These are phyloP conservation scores for Pantala flavescens DNA, from an alignment of 1,140 invertebrate species.

Conservation along the genomic window DNA sequence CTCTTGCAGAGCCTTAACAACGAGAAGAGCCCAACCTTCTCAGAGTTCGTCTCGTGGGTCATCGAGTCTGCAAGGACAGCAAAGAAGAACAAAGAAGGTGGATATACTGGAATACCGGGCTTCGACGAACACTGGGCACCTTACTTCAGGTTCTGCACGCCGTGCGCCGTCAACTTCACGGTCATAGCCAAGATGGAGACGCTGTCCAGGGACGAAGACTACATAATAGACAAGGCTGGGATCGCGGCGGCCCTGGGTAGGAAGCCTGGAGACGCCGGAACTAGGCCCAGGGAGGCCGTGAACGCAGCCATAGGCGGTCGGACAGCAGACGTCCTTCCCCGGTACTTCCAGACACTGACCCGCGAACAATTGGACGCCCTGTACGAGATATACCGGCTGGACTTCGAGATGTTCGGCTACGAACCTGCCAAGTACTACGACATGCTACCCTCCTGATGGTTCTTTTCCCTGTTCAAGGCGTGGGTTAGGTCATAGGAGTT, in stretches of 20 bases:
- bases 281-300: constrained; percentile 14
- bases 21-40: constrained; percentile 53
- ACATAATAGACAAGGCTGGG: constrained; percentile 27
- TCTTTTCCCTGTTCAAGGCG: background rate
- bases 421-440: constrained; percentile 29
- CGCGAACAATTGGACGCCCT: constrained; percentile 23
- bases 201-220: constrained; percentile 33
- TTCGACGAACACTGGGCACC: constrained; percentile 88
- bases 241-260: constrained; percentile 17
- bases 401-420: constrained; percentile 28
- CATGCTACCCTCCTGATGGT: constrained; percentile 15
- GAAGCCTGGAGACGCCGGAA: background rate
- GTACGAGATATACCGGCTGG: constrained; percentile 26
- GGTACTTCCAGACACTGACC: constrained; percentile 24
- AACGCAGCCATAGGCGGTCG: constrained; percentile 24
- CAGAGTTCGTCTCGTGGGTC: constrained; percentile 65
- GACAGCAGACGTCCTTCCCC: constrained; percentile 23
- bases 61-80: constrained; percentile 51
- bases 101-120: background rate
- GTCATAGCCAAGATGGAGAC: constrained; percentile 42
- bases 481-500: no score
- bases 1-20: background rate
- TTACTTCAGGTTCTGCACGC: constrained; percentile 75
- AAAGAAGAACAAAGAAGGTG: background rate
- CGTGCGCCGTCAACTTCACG: constrained; percentile 48